These are phyloP conservation scores for Dione juno DNA, from an alignment of 2,888 invertebrate genomes.

Conservation along the genomic window DNA sequence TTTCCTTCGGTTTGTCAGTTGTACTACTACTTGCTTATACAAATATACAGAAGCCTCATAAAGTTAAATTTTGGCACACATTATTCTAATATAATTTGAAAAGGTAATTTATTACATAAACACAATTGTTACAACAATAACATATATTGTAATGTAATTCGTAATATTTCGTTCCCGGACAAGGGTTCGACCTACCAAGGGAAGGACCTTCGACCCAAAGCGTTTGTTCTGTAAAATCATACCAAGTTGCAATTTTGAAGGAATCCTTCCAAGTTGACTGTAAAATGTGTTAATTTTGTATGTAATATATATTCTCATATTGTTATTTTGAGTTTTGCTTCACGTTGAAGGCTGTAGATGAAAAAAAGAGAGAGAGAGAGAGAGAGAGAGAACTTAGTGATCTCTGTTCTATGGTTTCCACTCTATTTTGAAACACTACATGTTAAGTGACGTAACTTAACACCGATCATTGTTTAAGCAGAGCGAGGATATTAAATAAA, in stretches of 20 bases:
- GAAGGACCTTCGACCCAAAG: constrained; percentile 31
- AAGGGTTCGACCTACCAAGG: constrained; percentile 36
- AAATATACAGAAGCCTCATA: too few species aligned
- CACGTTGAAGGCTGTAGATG: too few species aligned
- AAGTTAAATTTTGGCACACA: neutral
- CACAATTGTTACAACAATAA: constrained; percentile 21
- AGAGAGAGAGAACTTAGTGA: too few species aligned
- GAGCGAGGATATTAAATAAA: too few species aligned
- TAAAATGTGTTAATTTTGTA: constrained; percentile 19
- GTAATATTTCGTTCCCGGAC: constrained; percentile 31
- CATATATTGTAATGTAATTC: constrained; percentile 19
- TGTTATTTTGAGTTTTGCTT: neutral
- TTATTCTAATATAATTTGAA: neutral
- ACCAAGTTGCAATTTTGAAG: constrained; percentile 17
- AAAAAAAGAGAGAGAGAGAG: too few species aligned
- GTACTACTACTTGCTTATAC: too few species aligned
- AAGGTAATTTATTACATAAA: neutral
- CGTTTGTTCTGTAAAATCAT: constrained; percentile 33
- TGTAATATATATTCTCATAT: neutral
- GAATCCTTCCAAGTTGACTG: constrained; percentile 24
- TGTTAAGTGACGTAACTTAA: too few species aligned
- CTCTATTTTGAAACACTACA: too few species aligned
- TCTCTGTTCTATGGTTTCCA: too few species aligned
- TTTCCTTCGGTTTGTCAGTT: too few species aligned
- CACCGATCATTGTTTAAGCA: too few species aligned